Evolutionary conservation across 2,113 vertebrate species (phyloP), one percentile per base, ranked within the genome.

Genomic region (Dolichotis patagonum): DNA sequence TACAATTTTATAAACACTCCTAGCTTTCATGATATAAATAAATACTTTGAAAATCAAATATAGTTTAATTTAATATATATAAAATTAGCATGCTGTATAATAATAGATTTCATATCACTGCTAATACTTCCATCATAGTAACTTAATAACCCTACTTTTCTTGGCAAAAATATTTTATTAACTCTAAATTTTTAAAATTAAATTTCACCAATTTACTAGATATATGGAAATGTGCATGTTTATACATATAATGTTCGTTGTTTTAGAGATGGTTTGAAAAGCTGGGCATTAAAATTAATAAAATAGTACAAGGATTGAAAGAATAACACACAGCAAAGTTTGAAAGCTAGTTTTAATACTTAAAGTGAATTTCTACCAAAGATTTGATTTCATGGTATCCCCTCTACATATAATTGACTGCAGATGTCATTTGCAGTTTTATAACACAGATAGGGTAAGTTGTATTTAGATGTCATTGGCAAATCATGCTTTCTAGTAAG

Each of bases 21-120:
- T 67, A 49, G 30, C 46, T 90, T 38, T 94, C 49, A 97, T 56
- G 38, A 77, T 85, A n/a, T 58, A 98, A 96, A 94, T 89, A 97
- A 98, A 69, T 94, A 85, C 77, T 81, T 94, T 10, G 14, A 96
- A 97, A 90, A 20, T 93, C 49, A 97, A 94, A 92, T 97, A 88
- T 94, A 92, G 86, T 86, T 95, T 77, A 65, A 16, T 85, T 93
- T 83, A 71, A 19, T 56, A 46, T 22, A 69, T 87, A 17, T 43
- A 35, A 92, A 60, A 85, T 88, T 16, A 56, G 62, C 41, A 17
- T 94, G 65, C 22, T 67, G 54, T 16, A 26, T 32, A 85, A 78
- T 62, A 56, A 35, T 3, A 88, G n/a, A 10, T 88, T 98, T 96
- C 85, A 81, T 96, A 95, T 98, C 35, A 96, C 8, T 87, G 62